These are phyloP conservation scores for Zaprionus taronus DNA, from an alignment of 1,140 invertebrate genomes.

Conservation along the genomic window DNA sequence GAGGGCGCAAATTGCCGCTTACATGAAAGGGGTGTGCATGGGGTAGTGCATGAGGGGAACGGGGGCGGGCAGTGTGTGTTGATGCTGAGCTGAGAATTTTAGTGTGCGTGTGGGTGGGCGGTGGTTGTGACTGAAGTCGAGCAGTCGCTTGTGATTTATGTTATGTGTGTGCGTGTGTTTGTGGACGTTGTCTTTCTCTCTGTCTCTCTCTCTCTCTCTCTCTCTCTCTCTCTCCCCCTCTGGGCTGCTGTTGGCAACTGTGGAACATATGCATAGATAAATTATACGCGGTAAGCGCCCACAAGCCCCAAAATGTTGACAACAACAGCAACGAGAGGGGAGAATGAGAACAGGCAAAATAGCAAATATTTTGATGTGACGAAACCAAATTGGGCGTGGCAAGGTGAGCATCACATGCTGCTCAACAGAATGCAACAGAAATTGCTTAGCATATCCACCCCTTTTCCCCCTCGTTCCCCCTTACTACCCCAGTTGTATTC, in stretches of 20 bases:
- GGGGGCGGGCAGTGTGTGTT: neutral
- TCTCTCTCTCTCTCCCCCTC: neutral
- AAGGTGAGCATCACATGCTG: constrained; percentile 38
- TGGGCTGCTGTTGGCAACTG: constrained; percentile 66
- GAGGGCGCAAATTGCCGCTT: constrained; percentile 38
- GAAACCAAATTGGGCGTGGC: constrained; percentile 73
- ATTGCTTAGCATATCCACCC: constrained; percentile 39
- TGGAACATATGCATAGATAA: constrained; percentile 81
- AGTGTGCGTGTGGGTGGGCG: constrained; percentile 11
- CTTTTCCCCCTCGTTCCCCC: neutral
- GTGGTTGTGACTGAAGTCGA: constrained; percentile 46
- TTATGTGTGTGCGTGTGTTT: neutral
- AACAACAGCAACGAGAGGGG: constrained; percentile 38
- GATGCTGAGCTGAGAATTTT: neutral
- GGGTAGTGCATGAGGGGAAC: neutral
- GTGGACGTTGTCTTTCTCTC: constrained; percentile 22
- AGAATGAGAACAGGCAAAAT: constrained; percentile 36
- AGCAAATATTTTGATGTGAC: constrained; percentile 74
- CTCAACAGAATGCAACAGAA: constrained; percentile 26
- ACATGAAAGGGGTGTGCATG: constrained; percentile 69
- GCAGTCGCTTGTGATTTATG: constrained; percentile 63
- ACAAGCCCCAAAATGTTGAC: constrained; percentile 56
- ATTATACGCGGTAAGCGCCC: constrained; percentile 78
- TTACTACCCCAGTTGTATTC: constrained; percentile 1
- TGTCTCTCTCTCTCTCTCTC: too few relatives aligned